Base-by-base conservation (phyloP, 2,888 invertebrate species). In the Apamea crenata region DNA sequence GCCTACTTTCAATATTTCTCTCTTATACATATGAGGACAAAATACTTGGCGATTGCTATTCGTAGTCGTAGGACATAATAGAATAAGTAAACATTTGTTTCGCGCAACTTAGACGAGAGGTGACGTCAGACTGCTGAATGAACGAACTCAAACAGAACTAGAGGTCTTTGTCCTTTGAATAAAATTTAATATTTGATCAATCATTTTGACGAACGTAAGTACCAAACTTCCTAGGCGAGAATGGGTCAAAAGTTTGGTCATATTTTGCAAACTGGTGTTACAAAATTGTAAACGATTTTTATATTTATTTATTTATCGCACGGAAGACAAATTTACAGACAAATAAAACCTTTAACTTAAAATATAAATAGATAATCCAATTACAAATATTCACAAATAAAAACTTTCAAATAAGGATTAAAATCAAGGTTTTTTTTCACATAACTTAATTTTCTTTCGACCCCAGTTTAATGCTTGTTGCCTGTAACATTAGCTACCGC, bases 141-240 rank as follows among this genome's bases (percentile, higher is more conserved):
- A 78, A 85, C 77, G 69, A 59, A 53, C 53, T 53, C 47, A 80
- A 78, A 69, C 68, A 65, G 73, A 81, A 71, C 63, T 50, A 73
- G 72, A 83, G 86, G 88, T 86, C 82, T 82, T 77, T 83, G 90
- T 74, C 81, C 89, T 86, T 56, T 82, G 77, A 86, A 86, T 74
- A 76, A 36, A 44, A 77, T 84, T 78, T 71, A 59, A 77, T 81
- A 74, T 85, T 74, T 74, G 61, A 83, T 76, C 32, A 44, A 74
- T 74, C 53, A 18, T 71, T 75, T 59, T 29, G n/a, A 67, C 32
- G 75, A 73, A 53, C 68, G 0, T 61, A 56, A 56, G 25, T 12
- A 70, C 14, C 16, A 18, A 32, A 32, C 36, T 78, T 36, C 25
- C 25, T 56, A 56, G 25, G 56, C 56, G 4, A 56, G 18, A 32